Percentiles rank a stretch among this genome's conserved stretches.
Evolutionary conservation across 2,797 vertebrate species (phyloP).

Genomic region (Syndactyla subalaris): DNA sequence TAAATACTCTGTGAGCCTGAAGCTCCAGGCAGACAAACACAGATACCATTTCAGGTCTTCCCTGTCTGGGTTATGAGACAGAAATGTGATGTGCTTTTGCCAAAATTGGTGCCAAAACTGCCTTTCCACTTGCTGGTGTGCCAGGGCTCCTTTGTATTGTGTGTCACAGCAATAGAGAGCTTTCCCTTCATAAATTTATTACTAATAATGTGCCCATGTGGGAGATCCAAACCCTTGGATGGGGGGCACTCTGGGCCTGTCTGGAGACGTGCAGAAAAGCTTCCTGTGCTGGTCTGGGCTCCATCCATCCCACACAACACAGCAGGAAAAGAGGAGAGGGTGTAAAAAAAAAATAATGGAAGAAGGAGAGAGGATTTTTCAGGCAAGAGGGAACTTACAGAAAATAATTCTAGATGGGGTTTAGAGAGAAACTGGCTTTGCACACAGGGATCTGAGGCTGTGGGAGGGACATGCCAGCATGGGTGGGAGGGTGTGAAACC

Average conservation of each 20-base stretch:
- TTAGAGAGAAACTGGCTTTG: neutral
- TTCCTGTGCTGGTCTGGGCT: slow-evolving; percentile 17
- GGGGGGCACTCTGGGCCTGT: neutral
- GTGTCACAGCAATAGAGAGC: neutral
- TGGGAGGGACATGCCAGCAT: neutral
- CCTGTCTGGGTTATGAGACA: slow-evolving; percentile 6
- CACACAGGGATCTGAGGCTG: neutral
- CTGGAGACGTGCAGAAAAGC: neutral
- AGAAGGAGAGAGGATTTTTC: neutral
- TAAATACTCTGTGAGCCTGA: neutral
- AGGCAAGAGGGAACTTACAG: neutral
- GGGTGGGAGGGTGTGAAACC: slow-evolving; percentile 32
- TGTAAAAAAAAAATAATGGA: neutral
- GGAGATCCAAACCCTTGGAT: neutral
- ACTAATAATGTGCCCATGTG: neutral
- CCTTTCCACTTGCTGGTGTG: neutral
- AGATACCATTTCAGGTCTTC: slow-evolving; percentile 23
- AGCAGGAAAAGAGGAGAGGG: slow-evolving; percentile 2
- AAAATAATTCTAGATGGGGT: neutral
- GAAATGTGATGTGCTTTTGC: neutral
- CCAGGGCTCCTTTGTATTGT: slow-evolving; percentile 2
- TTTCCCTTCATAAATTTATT: neutral
- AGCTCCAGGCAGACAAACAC: neutral
- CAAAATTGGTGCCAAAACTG: neutral
- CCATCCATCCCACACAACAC: neutral